A percentile compares a stretch with the other conserved stretches of the same genome.
Conservation (phyloP, 1,140 invertebrate species). For the Saccostrea cuccullata region DNA sequence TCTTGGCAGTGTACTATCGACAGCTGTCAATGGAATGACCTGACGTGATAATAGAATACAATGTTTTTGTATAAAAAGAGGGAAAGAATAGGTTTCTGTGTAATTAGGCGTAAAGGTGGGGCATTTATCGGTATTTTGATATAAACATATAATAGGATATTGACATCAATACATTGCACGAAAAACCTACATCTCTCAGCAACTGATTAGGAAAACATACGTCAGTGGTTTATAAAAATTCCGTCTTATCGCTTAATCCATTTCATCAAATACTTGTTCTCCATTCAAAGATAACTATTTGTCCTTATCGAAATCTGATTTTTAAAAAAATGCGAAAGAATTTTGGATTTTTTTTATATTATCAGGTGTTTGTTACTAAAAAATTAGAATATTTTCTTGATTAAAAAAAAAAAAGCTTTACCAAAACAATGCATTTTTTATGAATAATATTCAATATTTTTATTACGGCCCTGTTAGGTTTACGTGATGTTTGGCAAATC, state of each 20-base stretch:
- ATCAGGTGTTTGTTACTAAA: not conserved
- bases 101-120: slow-evolving; percentile 5
- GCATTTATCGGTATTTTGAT: not conserved
- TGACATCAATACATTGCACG: not conserved
- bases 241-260: slow-evolving; percentile 1
- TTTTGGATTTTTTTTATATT: not conserved
- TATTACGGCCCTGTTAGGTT: not conserved
- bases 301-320: not conserved
- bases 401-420: not conserved
- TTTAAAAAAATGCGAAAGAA: not conserved
- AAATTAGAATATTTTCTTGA: not conserved
- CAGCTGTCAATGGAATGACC: too few species aligned
- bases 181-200: not conserved
- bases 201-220: slow-evolving; percentile 5
- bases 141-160: not conserved
- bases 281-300: not conserved
- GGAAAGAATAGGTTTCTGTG: not conserved
- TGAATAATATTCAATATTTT: not conserved
- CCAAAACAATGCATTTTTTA: not conserved
- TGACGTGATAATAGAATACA: too few species aligned
- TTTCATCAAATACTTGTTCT: not conserved
- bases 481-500: not conserved
- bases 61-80: not conserved
- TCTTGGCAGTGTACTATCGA: too few species aligned
- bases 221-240: not conserved